A percentile compares a stretch with the other conserved stretches of the same genome.
Evolutionary conservation across 2,888 invertebrate species (phyloP).

Genomic region (Autographa gamma): DNA sequence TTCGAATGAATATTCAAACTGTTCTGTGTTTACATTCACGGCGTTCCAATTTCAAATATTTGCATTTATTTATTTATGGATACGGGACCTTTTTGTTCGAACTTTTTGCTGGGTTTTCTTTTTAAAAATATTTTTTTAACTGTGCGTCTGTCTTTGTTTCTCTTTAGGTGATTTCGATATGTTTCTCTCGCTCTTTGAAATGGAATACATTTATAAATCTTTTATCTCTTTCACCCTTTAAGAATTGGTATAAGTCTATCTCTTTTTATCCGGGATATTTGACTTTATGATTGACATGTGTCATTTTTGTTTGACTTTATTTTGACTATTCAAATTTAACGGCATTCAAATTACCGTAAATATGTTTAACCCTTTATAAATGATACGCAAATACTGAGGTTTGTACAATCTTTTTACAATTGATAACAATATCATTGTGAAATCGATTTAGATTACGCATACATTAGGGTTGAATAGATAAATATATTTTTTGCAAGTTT

Average conservation of each 20-base stretch:
- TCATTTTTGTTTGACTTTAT: conserved; percentile 56
- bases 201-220: conserved; percentile 18
- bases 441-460: neutral
- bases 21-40: conserved; percentile 86
- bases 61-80: conserved; percentile 87
- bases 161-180: conserved; percentile 25
- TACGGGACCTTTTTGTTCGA: conserved; percentile 76
- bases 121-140: conserved; percentile 47
- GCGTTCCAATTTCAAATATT: conserved; percentile 88
- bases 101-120: conserved; percentile 72
- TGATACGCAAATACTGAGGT: conserved; percentile 38
- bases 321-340: conserved; percentile 54
- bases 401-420: conserved; percentile 23
- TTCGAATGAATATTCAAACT: conserved; percentile 88
- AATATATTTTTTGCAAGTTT: neutral
- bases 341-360: conserved; percentile 52
- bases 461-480: neutral
- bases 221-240: conserved; percentile 25
- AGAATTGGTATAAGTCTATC: conserved; percentile 3
- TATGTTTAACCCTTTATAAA: conserved; percentile 43
- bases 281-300: conserved; percentile 69
- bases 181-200: conserved; percentile 36
- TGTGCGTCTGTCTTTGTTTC: conserved; percentile 23
- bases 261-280: conserved; percentile 30
- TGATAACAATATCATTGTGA: conserved; percentile 11